phyloP scores from a whole-genome alignment of 2,113 vertebrate genomes.

The Ailurus styani region DNA sequence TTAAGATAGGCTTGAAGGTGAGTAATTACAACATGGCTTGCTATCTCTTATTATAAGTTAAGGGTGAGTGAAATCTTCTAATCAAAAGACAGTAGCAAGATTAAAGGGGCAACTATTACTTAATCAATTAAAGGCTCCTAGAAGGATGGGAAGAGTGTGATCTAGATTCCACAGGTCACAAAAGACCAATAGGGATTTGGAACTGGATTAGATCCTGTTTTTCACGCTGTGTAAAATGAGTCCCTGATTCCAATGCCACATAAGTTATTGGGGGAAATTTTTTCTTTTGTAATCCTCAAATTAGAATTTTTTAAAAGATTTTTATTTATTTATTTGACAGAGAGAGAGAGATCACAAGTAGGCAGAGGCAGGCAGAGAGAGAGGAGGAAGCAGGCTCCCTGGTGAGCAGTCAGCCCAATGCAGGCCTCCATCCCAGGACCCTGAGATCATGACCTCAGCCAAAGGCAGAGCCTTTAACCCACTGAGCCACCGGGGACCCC shows the following conservation, averaged over 20 bases:
- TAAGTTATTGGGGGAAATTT: neutral
- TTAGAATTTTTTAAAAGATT: neutral
- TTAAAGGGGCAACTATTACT: neutral
- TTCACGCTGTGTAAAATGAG: neutral
- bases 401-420: no score
- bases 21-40: neutral
- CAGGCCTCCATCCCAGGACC: no score
- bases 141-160: neutral
- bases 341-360: no score
- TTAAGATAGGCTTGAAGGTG: neutral
- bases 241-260: neutral
- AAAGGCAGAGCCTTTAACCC: no score
- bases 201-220: neutral
- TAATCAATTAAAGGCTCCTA: neutral
- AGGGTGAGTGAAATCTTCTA: neutral
- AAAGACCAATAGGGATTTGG: neutral
- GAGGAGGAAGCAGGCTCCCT: no score
- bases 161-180: neutral
- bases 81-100: neutral
- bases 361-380: no score
- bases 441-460: no score
- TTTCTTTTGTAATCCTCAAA: neutral
- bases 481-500: no score
- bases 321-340: no score
- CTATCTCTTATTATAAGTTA: neutral